Evolutionary conservation across 2,113 vertebrate genomes (phyloP).

Genomic region (Myotis lucifugus): DNA sequence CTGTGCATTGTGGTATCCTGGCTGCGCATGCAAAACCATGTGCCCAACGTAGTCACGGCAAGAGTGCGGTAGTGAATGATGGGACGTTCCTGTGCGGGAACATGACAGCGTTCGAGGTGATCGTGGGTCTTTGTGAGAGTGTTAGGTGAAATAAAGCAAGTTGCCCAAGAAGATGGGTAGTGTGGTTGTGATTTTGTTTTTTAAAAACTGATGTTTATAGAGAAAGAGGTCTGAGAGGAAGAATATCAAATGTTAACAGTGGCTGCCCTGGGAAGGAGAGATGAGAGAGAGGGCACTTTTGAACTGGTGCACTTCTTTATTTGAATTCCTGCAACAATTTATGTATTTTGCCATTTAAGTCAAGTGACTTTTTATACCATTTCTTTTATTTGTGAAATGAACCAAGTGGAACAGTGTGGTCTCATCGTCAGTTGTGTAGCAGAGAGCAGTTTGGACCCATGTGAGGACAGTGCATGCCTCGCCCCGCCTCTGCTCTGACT

Average conservation of each 20-base stretch:
- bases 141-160: neutral
- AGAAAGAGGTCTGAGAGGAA: neutral
- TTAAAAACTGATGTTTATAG: neutral
- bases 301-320: neutral
- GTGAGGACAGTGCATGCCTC: neutral
- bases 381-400: neutral
- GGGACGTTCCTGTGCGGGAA: neutral
- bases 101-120: no score
- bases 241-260: neutral
- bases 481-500: neutral
- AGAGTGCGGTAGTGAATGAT: accelerated
- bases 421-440: neutral
- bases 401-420: neutral
- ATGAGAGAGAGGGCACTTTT: neutral
- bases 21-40: neutral
- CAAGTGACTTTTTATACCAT: neutral
- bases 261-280: neutral
- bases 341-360: neutral
- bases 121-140: accelerated
- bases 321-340: no score
- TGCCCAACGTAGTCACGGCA: neutral
- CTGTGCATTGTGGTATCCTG: neutral
- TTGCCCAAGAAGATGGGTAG: no score
- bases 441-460: neutral
- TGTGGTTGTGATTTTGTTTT: neutral